Conservation (phyloP, 2,113 vertebrate genomes). For the Calidris pugnax region DNA sequence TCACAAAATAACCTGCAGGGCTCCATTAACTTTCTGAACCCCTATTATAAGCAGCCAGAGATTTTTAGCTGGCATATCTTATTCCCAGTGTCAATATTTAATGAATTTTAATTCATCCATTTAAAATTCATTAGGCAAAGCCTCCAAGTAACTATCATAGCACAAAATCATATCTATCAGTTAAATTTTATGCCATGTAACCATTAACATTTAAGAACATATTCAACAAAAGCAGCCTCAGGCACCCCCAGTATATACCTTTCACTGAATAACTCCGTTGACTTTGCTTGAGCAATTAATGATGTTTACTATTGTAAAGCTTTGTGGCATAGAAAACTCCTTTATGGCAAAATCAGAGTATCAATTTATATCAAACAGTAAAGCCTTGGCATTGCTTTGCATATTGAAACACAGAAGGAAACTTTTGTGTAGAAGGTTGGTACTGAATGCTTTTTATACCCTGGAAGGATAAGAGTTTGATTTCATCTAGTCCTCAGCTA, state of each 20-base stretch:
- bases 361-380: background rate
- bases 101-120: conserved; percentile 48
- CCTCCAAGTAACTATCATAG: background rate
- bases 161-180: background rate
- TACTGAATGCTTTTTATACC: background rate
- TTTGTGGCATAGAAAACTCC: background rate
- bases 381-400: background rate
- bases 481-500: background rate
- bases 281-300: background rate
- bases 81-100: conserved; percentile 49
- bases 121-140: conserved; percentile 53
- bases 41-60: background rate
- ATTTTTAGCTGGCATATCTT: conserved; percentile 17
- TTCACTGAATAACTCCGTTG: background rate
- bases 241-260: background rate
- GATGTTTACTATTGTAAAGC: background rate
- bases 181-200: background rate
- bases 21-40: conserved; percentile 2
- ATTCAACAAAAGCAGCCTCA: background rate
- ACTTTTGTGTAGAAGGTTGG: background rate
- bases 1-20: conserved; percentile 14
- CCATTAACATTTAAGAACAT: background rate
- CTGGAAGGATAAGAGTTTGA: background rate
- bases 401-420: background rate
- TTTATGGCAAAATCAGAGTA: background rate